Percentiles rank a stretch among this genome's conserved stretches.
phyloP scores from a whole-genome alignment of 2,888 invertebrate genomes.

The Diadegma fenestrale region DNA sequence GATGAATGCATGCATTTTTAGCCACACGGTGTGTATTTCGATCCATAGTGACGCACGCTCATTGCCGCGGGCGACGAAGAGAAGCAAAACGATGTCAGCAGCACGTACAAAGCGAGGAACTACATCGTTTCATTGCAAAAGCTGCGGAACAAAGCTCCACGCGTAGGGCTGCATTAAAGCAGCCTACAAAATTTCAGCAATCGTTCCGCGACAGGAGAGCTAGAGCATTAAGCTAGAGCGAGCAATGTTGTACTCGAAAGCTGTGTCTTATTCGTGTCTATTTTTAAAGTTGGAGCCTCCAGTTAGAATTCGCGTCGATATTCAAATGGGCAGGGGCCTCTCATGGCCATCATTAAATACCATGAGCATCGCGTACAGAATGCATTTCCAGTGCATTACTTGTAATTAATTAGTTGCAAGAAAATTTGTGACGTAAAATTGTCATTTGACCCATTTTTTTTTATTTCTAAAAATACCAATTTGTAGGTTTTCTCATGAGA shows the following conservation, averaged over 20 bases:
- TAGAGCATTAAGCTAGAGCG: constrained; percentile 28
- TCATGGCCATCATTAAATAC: constrained; percentile 39
- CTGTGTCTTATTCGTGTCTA: not conserved
- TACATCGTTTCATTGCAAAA: constrained; percentile 37
- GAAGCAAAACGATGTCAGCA: constrained; percentile 28
- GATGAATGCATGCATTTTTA: not conserved
- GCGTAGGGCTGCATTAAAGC: constrained; percentile 57
- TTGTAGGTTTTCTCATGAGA: not conserved
- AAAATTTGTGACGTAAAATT: no score
- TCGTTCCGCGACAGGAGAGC: constrained; percentile 44
- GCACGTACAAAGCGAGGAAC: constrained; percentile 17
- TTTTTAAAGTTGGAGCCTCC: not conserved
- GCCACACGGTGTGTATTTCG: not conserved
- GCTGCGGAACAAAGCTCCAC: constrained; percentile 29
- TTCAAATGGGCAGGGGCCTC: constrained; percentile 5
- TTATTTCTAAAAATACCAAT: no score
- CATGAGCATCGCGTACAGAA: constrained; percentile 25
- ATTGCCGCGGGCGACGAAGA: constrained; percentile 52
- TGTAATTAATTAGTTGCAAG: constrained; percentile 35
- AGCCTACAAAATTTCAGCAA: constrained; percentile 60
- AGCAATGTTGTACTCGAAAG: constrained; percentile 31
- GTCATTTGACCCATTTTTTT: no score
- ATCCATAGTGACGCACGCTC: constrained; percentile 30
- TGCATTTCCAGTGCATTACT: not conserved
- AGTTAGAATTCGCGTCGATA: constrained; percentile 47